phyloP scores from a whole-genome alignment of 2,113 vertebrate species.

The Lanius ludovicianus region DNA sequence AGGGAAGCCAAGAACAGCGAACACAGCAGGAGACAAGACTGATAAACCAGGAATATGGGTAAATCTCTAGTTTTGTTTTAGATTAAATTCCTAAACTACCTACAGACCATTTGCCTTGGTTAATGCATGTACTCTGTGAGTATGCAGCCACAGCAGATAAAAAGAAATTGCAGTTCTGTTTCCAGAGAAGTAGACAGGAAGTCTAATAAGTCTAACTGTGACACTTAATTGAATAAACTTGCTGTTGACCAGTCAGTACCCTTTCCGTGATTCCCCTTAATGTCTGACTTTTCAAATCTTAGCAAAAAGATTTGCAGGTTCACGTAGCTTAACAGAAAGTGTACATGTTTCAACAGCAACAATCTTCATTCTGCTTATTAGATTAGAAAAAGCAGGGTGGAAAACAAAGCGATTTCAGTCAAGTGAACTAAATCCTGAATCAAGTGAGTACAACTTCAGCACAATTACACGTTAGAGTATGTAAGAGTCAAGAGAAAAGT shows the following conservation, averaged over 20 bases:
- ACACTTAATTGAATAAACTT: conserved; percentile 15
- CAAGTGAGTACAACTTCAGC: not conserved
- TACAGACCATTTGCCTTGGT: not conserved
- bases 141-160: not conserved
- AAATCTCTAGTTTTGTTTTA: not conserved
- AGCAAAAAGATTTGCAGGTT: not conserved
- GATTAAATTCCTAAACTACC: conserved; percentile 13
- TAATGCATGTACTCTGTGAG: not conserved
- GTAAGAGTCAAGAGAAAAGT: not conserved
- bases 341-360: not conserved
- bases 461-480: not conserved
- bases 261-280: not conserved
- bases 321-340: not conserved
- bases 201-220: not conserved
- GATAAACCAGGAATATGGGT: not conserved
- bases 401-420: not conserved
- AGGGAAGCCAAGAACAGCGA: not conserved
- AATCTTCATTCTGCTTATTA: not conserved
- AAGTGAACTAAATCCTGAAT: not conserved
- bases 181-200: not conserved
- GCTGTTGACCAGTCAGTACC: not conserved
- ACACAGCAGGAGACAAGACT: not conserved
- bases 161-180: not conserved
- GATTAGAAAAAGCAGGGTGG: not conserved
- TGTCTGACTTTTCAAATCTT: not conserved